Conservation (phyloP, 2,888 invertebrate genomes). For the Mythimna loreyi region DNA sequence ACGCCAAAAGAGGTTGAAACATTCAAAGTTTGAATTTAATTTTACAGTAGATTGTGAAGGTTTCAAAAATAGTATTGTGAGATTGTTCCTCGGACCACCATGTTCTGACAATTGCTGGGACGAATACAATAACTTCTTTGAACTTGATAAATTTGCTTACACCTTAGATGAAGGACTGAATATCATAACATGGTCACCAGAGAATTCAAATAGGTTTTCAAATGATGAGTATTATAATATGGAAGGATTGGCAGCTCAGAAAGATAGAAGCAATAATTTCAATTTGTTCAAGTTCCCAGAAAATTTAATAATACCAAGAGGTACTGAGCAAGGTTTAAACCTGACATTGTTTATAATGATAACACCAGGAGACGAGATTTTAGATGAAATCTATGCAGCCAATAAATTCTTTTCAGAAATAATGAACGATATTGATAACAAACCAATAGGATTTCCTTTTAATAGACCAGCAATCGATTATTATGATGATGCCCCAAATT, state of each 20-base stretch:
- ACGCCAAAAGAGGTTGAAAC: slow-evolving; percentile 80
- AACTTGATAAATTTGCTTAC: slow-evolving; percentile 77
- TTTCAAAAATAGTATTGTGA: slow-evolving; percentile 71
- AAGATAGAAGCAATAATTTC: slow-evolving; percentile 68
- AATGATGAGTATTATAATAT: slow-evolving; percentile 76
- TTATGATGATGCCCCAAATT: slow-evolving; percentile 74
- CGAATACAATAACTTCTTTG: slow-evolving; percentile 76
- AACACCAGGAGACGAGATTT: slow-evolving; percentile 69
- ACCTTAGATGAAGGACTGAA: slow-evolving; percentile 77
- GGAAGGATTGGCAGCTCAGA: slow-evolving; percentile 58
- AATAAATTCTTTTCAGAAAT: slow-evolving; percentile 69
- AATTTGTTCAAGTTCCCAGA: slow-evolving; percentile 83
- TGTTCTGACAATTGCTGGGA: slow-evolving; percentile 78
- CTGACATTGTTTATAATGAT: slow-evolving; percentile 83
- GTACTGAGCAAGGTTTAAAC: slow-evolving; percentile 78
- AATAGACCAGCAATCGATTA: slow-evolving; percentile 74
- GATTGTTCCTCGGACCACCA: slow-evolving; percentile 83
- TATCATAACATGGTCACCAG: slow-evolving; percentile 77
- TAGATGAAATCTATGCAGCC: slow-evolving; percentile 60
- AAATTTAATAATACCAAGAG: slow-evolving; percentile 81
- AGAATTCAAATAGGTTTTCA: slow-evolving; percentile 73
- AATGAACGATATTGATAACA: slow-evolving; percentile 73
- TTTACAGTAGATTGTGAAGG: slow-evolving; percentile 77
- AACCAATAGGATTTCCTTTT: slow-evolving; percentile 86
- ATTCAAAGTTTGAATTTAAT: slow-evolving; percentile 76